These are phyloP conservation scores for Parnassius mnemosyne DNA, from an alignment of 2,888 invertebrate genomes.

Conservation along the genomic window DNA sequence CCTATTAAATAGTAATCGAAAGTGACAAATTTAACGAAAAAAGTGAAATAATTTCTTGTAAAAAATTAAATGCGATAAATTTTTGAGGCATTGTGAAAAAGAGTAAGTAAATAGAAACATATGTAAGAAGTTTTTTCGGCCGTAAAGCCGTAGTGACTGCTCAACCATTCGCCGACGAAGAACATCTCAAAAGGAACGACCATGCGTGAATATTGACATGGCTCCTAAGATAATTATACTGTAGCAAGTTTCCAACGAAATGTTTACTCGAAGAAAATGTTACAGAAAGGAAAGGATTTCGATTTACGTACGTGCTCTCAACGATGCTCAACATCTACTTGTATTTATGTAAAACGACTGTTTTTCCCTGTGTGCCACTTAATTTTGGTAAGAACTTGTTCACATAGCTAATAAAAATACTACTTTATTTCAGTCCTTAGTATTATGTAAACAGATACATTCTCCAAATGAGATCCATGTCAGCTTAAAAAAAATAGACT, in stretches of 20 bases:
- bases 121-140: slow-evolving; percentile 40
- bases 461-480: background rate
- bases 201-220: slow-evolving; percentile 46
- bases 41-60: background rate
- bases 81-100: slow-evolving; percentile 17
- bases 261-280: slow-evolving; percentile 25
- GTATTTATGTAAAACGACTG: slow-evolving; percentile 15
- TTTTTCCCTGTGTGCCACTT: background rate
- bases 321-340: slow-evolving; percentile 8
- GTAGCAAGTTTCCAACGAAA: slow-evolving; percentile 23
- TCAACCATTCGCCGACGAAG: slow-evolving; percentile 35
- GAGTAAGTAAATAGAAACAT: slow-evolving; percentile 34
- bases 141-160: slow-evolving; percentile 36
- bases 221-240: slow-evolving; percentile 32
- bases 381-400: too few species aligned
- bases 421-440: background rate
- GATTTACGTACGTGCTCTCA: slow-evolving; percentile 22
- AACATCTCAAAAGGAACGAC: slow-evolving; percentile 41
- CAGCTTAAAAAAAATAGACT: too few species aligned
- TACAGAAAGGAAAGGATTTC: slow-evolving; percentile 22
- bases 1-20: too few species aligned
- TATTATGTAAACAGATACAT: background rate
- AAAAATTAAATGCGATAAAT: slow-evolving; percentile 14
- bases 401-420: background rate
- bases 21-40: too few species aligned